phyloP scores from a whole-genome alignment of 2,888 invertebrate genomes.

The Nysson spinosus region DNA sequence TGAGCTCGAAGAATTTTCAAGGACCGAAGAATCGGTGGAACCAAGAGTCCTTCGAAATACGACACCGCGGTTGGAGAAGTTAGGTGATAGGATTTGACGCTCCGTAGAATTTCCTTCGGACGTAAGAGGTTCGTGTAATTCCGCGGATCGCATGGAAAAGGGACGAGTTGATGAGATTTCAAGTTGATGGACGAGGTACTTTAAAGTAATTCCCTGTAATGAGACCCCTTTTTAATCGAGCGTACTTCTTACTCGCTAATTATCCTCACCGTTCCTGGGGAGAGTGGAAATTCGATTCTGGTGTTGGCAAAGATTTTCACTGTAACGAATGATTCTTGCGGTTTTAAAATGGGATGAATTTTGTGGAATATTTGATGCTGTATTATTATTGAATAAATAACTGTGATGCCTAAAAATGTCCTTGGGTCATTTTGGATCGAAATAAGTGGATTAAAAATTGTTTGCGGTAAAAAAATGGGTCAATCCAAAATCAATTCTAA shows the following conservation, averaged over 20 bases:
- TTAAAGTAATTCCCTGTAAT: background rate
- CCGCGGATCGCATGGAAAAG: slow-evolving; percentile 6
- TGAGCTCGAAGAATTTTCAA: slow-evolving; percentile 7
- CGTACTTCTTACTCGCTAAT: background rate
- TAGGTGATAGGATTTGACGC: background rate
- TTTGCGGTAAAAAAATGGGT: no score
- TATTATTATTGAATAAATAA: no score
- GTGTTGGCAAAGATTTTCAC: background rate
- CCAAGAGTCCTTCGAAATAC: slow-evolving; percentile 21
- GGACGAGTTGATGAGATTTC: background rate
- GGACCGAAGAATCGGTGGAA: slow-evolving; percentile 27
- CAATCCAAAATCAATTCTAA: no score
- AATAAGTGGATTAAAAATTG: no score
- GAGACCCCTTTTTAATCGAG: background rate
- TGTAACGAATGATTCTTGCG: no score
- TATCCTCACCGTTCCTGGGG: background rate
- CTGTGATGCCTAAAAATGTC: no score
- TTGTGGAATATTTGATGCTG: no score
- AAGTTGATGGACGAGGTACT: background rate
- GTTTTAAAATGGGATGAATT: no score
- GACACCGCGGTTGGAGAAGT: no score
- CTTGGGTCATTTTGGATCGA: no score
- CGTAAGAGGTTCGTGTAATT: slow-evolving; percentile 16
- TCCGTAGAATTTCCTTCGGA: slow-evolving; percentile 16
- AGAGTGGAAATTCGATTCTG: background rate